Evolutionary conservation across 2,797 vertebrate species (phyloP).

Genomic region (Chaetophractus vellerosus): DNA sequence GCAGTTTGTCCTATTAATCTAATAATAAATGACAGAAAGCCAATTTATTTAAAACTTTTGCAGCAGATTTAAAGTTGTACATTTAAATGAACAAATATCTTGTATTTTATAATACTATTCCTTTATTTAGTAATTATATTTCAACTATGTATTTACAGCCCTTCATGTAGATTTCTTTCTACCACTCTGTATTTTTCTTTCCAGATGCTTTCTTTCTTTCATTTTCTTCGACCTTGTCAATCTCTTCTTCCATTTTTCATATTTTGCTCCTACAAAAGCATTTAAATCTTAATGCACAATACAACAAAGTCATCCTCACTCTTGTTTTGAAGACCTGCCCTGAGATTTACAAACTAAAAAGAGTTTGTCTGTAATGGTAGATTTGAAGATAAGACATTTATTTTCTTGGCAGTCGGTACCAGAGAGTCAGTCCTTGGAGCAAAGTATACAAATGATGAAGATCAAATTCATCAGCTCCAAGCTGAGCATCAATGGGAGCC

Average conservation of each 20-base stretch:
- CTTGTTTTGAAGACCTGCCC: not conserved
- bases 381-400: conserved; percentile 28
- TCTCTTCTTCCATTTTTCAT: conserved; percentile 39
- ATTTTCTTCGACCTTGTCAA: not conserved
- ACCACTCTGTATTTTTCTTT: conserved; percentile 18
- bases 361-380: not conserved
- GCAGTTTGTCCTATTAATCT: conserved; percentile 5
- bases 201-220: not conserved
- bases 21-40: conserved; percentile 47
- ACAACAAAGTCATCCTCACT: not conserved
- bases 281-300: conserved; percentile 40
- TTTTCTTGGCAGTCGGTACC: conserved; percentile 49
- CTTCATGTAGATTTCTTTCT: not conserved
- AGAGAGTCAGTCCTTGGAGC: not conserved
- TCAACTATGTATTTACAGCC: not conserved
- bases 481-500: not conserved
- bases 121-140: conserved; percentile 54
- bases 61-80: conserved; percentile 38
- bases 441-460: conserved; percentile 52
- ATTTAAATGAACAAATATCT: conserved; percentile 55
- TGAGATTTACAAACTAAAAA: not conserved
- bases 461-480: conserved; percentile 39
- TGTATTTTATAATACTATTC: not conserved
- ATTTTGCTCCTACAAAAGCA: conserved; percentile 12
- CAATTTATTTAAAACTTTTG: conserved; percentile 50